Evolutionary conservation across 2,888 invertebrate genomes (phyloP).

Genomic region (Lasioglossum malachurum): DNA sequence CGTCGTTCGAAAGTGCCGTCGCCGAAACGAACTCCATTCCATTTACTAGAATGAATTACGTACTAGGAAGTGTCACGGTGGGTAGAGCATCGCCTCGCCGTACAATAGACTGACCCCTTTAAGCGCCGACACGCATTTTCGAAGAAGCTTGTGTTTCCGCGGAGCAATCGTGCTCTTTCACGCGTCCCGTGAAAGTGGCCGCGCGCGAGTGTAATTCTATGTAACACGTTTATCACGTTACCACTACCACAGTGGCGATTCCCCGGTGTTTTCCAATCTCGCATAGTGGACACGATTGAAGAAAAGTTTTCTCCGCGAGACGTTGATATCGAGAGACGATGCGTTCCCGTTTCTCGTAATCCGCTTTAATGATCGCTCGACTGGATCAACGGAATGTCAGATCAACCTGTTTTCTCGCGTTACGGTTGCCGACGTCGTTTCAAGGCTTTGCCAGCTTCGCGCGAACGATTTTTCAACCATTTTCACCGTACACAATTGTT

Average conservation of each 20-base stretch:
- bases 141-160: conserved; percentile 9
- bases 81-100: neutral
- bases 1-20: neutral
- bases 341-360: neutral
- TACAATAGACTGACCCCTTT: neutral
- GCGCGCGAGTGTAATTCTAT: neutral
- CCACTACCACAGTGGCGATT: neutral
- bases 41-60: neutral
- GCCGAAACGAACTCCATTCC: neutral
- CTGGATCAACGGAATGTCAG: neutral
- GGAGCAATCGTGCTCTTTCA: neutral
- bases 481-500: neutral
- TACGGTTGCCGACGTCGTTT: neutral
- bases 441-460: neutral
- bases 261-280: neutral
- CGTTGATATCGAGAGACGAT: neutral
- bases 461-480: neutral
- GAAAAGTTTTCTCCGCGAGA: neutral
- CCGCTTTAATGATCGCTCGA: neutral
- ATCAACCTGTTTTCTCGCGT: neutral
- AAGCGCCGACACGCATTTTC: neutral
- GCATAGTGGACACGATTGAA: neutral
- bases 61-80: conserved; percentile 7
- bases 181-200: conserved; percentile 4
- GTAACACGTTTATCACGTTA: neutral